Evolutionary conservation across 92 coral and sea anemone species (phyloP), one percentile per base, ranked within the genome.

Genomic region (Anthopleura xanthogrammica): DNA sequence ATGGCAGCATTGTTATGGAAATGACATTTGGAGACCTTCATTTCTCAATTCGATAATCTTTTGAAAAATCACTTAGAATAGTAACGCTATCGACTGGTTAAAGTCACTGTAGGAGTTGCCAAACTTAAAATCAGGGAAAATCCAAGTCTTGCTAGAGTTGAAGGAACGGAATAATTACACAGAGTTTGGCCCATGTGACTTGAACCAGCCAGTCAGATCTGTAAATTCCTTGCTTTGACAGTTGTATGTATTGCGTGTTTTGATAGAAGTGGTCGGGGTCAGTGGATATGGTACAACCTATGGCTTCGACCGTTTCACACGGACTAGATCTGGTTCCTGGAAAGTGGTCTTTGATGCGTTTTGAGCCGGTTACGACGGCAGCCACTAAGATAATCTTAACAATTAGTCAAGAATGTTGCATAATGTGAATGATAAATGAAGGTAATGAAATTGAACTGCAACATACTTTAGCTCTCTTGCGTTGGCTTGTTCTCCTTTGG

Each of bases 401-500:
- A 90, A 88, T 87, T 80, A 90, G 60, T 74, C 84, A 88, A 90
- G 85, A 90, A 88, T 90, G 90, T 90, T 90, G 93, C 93, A 90
- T 90, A 90, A 90, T 84, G 84, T 88, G 82, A 91, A 93, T 93
- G 87, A 77, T 89, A 93, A 88, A 83, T 93, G 87, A 87, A 85
- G 92, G 83, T 86, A 83, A 90, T 87, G 88, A 82, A 91, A 77
- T 75, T 88, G 85, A 94, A 87, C 83, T 85, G 85, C 81, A 86
- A 92, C 99, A 92, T 97, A 97, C 99, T 97, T 97, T 97, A 6
- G 98, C 90, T 79, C 99, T 94, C 87, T 97, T 97, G 77, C 99
- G 93, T 78, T 97, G 99, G 79, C 99, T 97, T 52, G 98, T 97
- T 76, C 99, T 83, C 79, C 99, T 85, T 40, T 89, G 87, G 70